Evolutionary conservation across 2,113 vertebrate species (phyloP), one percentile per base, ranked within the genome.

Genomic region (Columba livia): DNA sequence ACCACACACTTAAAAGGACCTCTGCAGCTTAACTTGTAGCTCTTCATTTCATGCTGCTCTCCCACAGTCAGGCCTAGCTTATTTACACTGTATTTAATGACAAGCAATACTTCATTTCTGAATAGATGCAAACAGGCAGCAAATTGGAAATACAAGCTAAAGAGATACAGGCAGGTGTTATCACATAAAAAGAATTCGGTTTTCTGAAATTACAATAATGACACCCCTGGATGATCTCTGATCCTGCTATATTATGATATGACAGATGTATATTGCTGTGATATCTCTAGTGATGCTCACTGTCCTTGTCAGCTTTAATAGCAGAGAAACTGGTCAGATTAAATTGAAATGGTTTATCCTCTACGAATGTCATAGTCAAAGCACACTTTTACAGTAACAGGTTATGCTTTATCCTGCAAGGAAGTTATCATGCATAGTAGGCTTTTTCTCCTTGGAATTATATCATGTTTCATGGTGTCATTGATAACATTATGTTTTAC

Each of bases 251-350:
- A 89, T 96, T 97, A 91, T 94, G 86, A 93, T 96, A 88, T 95
- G 95, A 97, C 93, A 97, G 96, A 94, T 95, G 90, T 85, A 92
- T 95, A 97, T 95, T 94, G 90, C 91, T 7, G 21, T 94, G 93
- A 98, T 98, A 98, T 98, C 97, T 98, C 96, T 95, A 92, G 95
- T 85, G 96, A 94, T 94, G 58, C 57, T 97, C 19, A 48, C 79
- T 90, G 73, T 93, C 89, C 94, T 94, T 98, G 97, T 98, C 98
- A 97, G 85, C 84, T 98, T 98, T 95, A 95, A 98, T 96, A 97
- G 81, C 44, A 96, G 97, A 97, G 93, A 79, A 96, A 90, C 89
- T 75, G 95, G 95, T 93, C 94, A 92, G 97, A 97, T 84, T 97
- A 97, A 97, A 96, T 94, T 88, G 91, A 97, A 97, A 97, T 96